A percentile compares a stretch with the other conserved stretches of the same genome.
phyloP scores from a whole-genome alignment of 2,797 vertebrate species.

The Passerculus sandwichensis region DNA sequence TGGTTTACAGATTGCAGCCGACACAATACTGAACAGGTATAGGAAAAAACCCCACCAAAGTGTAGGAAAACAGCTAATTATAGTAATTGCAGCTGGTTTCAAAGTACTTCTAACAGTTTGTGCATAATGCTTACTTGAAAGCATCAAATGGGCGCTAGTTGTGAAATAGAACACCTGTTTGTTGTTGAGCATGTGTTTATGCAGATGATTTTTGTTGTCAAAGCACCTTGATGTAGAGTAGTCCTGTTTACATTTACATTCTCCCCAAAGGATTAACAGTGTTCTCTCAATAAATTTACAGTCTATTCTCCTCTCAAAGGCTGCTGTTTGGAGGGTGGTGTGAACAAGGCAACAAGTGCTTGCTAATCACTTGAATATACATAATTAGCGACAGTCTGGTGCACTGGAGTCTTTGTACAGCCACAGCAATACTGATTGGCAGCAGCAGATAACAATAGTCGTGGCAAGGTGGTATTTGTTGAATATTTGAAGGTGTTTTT shows the following conservation, averaged over 20 bases:
- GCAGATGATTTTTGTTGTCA: conserved; percentile 90
- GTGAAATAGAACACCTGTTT: conserved; percentile 92
- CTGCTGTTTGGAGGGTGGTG: conserved; percentile 82
- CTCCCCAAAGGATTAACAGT: conserved; percentile 85
- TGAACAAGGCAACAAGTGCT: conserved; percentile 84
- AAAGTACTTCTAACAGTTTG: conserved; percentile 87
- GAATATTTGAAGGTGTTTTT: conserved; percentile 67
- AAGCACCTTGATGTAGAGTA: conserved; percentile 86
- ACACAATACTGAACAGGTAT: conserved; percentile 72
- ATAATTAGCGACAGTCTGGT: conserved; percentile 83
- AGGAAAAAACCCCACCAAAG: conserved; percentile 56
- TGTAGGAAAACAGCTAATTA: conserved; percentile 83
- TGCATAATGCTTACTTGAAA: conserved; percentile 81
- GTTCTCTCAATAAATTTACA: conserved; percentile 84
- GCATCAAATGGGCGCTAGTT: conserved; percentile 83
- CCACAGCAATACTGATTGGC: conserved; percentile 74
- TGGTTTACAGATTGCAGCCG: conserved; percentile 33
- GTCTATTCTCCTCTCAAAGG: conserved; percentile 82
- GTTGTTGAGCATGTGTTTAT: conserved; percentile 88
- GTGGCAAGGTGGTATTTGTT: conserved; percentile 62
- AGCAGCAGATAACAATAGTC: conserved; percentile 71
- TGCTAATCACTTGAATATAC: conserved; percentile 83
- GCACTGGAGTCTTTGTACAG: conserved; percentile 77
- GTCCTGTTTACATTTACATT: conserved; percentile 84
- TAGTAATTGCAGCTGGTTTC: conserved; percentile 88